Percentiles rank a stretch among this genome's conserved stretches.
phyloP scores from a whole-genome alignment of 64 coral and sea anemone species.

The Montipora cactus region DNA sequence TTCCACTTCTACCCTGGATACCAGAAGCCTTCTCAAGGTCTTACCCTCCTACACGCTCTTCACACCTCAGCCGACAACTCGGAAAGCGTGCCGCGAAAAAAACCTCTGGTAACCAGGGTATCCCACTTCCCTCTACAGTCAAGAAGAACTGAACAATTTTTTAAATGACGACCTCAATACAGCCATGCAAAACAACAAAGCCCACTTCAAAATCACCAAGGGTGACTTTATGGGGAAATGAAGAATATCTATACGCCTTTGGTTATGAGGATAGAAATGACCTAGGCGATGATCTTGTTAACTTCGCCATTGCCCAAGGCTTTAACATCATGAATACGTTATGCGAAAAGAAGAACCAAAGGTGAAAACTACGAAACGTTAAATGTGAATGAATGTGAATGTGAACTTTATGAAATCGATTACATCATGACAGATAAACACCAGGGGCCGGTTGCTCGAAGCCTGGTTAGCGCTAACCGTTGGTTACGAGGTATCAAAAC shows the following conservation, averaged over 20 bases:
- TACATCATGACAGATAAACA: not conserved
- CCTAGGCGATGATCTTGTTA: not conserved
- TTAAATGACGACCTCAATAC: not conserved
- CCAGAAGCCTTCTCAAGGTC: no score
- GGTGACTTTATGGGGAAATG: not conserved
- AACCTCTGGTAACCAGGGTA: no score
- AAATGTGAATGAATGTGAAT: no score
- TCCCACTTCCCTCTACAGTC: not conserved
- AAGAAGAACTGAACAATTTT: not conserved
- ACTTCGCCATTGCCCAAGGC: not conserved
- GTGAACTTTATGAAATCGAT: not conserved
- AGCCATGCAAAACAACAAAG: not conserved
- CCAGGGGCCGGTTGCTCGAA: not conserved
- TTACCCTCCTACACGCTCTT: no score
- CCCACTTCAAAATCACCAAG: not conserved
- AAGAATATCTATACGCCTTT: not conserved
- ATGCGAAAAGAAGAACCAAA: not conserved
- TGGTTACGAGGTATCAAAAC: no score
- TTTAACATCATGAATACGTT: not conserved
- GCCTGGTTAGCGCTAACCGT: no score
- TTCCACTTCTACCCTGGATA: no score
- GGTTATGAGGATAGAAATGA: not conserved
- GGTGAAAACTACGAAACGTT: not conserved
- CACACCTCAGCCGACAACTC: no score
- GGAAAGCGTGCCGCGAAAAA: no score